phyloP scores from a whole-genome alignment of 2,113 vertebrate species.

The Colistium nudipinnis region DNA sequence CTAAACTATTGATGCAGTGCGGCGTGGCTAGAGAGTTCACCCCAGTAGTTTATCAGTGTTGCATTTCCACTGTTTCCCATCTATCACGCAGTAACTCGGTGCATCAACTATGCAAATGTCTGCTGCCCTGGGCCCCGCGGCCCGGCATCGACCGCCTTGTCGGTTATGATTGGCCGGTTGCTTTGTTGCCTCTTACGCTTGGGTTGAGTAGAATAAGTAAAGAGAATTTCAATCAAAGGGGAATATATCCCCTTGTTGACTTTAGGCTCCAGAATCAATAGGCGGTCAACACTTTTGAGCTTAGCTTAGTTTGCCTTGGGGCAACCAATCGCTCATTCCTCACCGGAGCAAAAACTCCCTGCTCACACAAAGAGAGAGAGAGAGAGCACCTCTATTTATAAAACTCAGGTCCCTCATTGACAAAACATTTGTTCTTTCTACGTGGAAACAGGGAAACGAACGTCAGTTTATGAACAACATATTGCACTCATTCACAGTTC shows the following conservation, averaged over 20 bases:
- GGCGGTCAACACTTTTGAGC: constrained; percentile 70
- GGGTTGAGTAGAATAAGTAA: constrained; percentile 72
- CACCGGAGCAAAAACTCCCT: constrained; percentile 42
- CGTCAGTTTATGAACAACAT: neutral
- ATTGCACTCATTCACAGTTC: neutral
- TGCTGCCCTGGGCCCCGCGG: constrained; percentile 46
- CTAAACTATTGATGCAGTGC: constrained; percentile 57
- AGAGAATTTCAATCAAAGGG: constrained; percentile 77
- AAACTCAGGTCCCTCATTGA: constrained; percentile 1
- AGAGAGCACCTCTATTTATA: constrained; percentile 42
- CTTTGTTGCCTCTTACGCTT: constrained; percentile 68
- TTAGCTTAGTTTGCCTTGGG: constrained; percentile 61
- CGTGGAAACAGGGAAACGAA: neutral
- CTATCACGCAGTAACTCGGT: constrained; percentile 49
- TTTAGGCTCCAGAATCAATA: constrained; percentile 71
- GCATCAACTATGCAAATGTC: constrained; percentile 65
- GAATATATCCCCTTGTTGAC: constrained; percentile 75
- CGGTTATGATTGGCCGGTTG: constrained; percentile 74
- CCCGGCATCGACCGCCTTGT: constrained; percentile 69
- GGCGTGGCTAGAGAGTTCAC: constrained; percentile 46
- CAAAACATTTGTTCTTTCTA: neutral
- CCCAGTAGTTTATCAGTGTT: constrained; percentile 56
- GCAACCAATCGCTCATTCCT: constrained; percentile 59
- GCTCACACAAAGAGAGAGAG: constrained; percentile 42
- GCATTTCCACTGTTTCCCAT: constrained; percentile 51